phyloP scores from a whole-genome alignment of 2,797 vertebrate genomes.

The Anniella stebbinsi region DNA sequence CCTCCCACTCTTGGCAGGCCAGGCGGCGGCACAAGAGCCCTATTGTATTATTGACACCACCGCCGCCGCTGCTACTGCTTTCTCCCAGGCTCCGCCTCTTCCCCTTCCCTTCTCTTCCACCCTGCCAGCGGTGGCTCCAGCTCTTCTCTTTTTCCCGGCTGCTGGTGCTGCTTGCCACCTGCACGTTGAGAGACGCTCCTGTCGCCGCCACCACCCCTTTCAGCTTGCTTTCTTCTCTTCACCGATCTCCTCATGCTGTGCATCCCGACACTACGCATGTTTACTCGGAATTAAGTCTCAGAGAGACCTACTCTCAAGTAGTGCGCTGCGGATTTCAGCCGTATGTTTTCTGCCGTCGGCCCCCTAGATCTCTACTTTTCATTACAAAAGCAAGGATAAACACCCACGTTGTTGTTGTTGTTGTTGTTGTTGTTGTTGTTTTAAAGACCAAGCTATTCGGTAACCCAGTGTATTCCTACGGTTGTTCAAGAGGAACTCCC shows the following conservation, averaged over 20 bases:
- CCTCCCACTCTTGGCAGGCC: slow-evolving; percentile 23
- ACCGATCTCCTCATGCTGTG: background rate
- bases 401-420: background rate
- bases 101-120: slow-evolving; percentile 56
- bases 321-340: background rate
- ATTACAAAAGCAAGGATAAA: background rate
- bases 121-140: slow-evolving; percentile 8
- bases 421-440: no score
- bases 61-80: slow-evolving; percentile 50
- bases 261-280: background rate
- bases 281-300: background rate
- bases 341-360: background rate
- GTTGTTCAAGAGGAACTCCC: background rate
- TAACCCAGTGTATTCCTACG: background rate
- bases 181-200: background rate
- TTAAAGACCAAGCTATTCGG: background rate
- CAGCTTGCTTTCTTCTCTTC: background rate
- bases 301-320: no score
- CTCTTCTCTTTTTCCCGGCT: background rate
- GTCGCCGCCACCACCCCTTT: no score
- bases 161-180: slow-evolving; percentile 17
- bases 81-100: slow-evolving; percentile 89
- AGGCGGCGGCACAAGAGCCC: slow-evolving; percentile 86
- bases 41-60: slow-evolving; percentile 90
- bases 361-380: no score